phyloP scores from a whole-genome alignment of 2,113 vertebrate genomes.

The Anas platyrhynchos region DNA sequence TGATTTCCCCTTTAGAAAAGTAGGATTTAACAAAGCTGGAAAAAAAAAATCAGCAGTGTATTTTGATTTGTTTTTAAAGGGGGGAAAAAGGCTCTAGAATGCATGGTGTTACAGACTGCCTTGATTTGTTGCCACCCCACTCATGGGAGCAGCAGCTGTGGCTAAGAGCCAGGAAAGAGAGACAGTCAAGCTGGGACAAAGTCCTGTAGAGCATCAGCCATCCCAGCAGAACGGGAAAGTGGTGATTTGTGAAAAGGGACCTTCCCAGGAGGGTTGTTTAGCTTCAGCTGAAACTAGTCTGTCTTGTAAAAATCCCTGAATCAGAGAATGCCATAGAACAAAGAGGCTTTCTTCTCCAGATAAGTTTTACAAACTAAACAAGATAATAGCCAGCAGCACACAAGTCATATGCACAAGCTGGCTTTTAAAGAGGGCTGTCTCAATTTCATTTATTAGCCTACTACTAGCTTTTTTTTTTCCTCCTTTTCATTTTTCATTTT shows the following conservation, averaged over 20 bases:
- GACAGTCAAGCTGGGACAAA: slow-evolving; percentile 17
- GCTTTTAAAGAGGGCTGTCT: neutral
- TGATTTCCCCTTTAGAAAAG: slow-evolving; percentile 5
- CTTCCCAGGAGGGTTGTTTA: neutral
- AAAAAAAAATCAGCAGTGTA: neutral
- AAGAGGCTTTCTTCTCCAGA: slow-evolving; percentile 23
- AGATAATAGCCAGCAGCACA: neutral
- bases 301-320: slow-evolving; percentile 27
- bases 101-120: neutral
- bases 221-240: neutral
- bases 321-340: slow-evolving; percentile 8
- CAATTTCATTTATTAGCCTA: neutral
- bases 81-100: neutral
- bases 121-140: neutral
- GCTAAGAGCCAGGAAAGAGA: slow-evolving; percentile 5
- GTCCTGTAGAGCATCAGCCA: neutral
- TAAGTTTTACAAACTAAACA: neutral
- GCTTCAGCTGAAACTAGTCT: slow-evolving; percentile 22
- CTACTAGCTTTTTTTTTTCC: neutral
- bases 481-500: neutral
- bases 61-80: neutral
- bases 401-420: neutral
- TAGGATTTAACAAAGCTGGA: neutral
- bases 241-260: neutral
- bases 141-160: neutral